phyloP scores from a whole-genome alignment of 2,888 invertebrate species.

The Agriopis leucophaearia region DNA sequence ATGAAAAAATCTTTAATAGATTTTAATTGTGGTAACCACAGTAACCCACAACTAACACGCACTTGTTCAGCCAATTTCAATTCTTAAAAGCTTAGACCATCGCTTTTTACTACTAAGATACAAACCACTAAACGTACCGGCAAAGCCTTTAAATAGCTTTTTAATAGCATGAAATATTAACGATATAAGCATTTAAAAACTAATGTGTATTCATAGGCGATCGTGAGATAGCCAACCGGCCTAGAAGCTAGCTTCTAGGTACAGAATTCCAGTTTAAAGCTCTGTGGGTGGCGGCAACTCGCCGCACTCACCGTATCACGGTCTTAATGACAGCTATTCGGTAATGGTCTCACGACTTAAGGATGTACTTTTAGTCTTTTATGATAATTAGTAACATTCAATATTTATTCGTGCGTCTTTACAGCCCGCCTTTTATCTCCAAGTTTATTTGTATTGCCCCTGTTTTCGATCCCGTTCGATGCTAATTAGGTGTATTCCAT shows the following conservation, averaged over 20 bases:
- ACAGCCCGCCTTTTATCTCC: constrained; percentile 76
- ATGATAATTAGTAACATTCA: constrained; percentile 82
- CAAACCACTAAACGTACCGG: constrained; percentile 40
- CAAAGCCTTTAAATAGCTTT: constrained; percentile 31
- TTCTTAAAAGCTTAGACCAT: constrained; percentile 17
- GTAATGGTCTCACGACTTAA: constrained; percentile 71
- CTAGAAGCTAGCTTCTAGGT: constrained; percentile 56
- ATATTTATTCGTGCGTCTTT: constrained; percentile 78
- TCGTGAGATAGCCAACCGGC: constrained; percentile 59
- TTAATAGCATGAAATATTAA: constrained; percentile 58
- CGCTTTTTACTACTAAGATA: constrained; percentile 37
- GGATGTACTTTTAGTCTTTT: constrained; percentile 69
- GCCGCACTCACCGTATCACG: constrained; percentile 64
- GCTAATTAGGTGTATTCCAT: constrained; percentile 66
- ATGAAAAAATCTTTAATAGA: not conserved
- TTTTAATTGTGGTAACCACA: not conserved
- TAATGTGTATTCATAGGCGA: constrained; percentile 69
- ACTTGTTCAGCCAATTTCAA: constrained; percentile 24
- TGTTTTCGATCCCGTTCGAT: constrained; percentile 65
- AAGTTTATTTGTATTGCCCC: constrained; percentile 76
- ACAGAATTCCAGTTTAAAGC: constrained; percentile 64
- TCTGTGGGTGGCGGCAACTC: constrained; percentile 72
- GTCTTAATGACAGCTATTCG: constrained; percentile 80
- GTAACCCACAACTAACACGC: not conserved
- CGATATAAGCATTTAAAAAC: constrained; percentile 62